Evolutionary conservation across 2,888 invertebrate species (phyloP).

Genomic region (Andrena camellia): DNA sequence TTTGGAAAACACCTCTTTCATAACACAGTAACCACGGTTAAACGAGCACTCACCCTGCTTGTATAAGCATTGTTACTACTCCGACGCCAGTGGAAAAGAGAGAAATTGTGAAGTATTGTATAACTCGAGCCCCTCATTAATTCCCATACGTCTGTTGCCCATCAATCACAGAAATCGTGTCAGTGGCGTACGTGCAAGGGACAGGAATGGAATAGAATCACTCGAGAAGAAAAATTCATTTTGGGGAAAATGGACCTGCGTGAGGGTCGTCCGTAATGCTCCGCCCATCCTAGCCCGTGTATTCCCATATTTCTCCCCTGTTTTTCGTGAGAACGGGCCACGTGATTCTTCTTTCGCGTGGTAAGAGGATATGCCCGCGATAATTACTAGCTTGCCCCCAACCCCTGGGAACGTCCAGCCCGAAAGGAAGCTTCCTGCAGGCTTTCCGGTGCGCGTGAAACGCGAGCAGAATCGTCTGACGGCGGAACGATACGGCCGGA

Average conservation of each 20-base stretch:
- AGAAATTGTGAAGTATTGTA: too few species aligned
- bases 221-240: background rate
- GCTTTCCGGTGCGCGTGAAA: conserved; percentile 1
- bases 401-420: background rate
- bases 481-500: background rate
- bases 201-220: background rate
- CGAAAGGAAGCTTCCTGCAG: conserved; percentile 1
- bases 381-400: conserved; percentile 28
- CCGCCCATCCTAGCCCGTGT: background rate
- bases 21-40: too few species aligned
- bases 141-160: too few species aligned
- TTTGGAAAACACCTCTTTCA: too few species aligned
- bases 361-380: conserved; percentile 30
- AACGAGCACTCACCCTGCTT: too few species aligned
- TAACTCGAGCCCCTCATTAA: too few species aligned
- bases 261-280: background rate
- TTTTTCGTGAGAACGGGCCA: conserved; percentile 52
- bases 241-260: conserved; percentile 19
- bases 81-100: too few species aligned
- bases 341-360: conserved; percentile 46
- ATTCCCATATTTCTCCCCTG: conserved; percentile 5
- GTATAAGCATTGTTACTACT: too few species aligned
- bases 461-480: background rate
- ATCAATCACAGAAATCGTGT: too few species aligned
- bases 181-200: too few species aligned